These are phyloP conservation scores for Archocentrus centrarchus DNA, from an alignment of 2,113 vertebrate genomes.

Conservation along the genomic window DNA sequence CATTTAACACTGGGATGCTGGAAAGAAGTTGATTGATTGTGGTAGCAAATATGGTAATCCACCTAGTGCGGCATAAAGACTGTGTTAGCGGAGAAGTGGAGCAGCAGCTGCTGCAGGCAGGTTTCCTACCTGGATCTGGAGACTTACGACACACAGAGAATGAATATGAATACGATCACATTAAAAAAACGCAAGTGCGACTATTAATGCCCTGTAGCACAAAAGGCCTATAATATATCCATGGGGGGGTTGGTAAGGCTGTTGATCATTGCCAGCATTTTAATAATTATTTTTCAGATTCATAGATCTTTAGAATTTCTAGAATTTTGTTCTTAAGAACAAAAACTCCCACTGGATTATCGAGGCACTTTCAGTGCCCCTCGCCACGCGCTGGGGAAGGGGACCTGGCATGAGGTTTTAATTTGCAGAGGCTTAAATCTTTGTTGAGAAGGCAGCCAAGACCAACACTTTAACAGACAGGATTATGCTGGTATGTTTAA, in stretches of 20 bases:
- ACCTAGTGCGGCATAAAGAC: constrained; percentile 32
- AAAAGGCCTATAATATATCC: constrained; percentile 16
- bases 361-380: not conserved
- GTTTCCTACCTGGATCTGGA: constrained; percentile 33
- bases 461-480: not conserved
- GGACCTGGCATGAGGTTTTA: not conserved
- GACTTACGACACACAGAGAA: constrained; percentile 20
- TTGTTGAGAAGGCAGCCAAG: not conserved
- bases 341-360: constrained; percentile 8
- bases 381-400: not conserved
- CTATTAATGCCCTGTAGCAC: not conserved
- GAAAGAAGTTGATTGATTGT: constrained; percentile 67
- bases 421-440: constrained; percentile 19
- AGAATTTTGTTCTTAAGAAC: not conserved
- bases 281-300: constrained; percentile 13
- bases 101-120: constrained; percentile 51
- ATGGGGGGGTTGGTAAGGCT: constrained; percentile 12
- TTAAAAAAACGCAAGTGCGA: constrained; percentile 6
- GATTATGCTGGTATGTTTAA: not conserved
- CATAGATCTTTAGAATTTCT: constrained; percentile 14
- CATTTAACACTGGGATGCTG: constrained; percentile 63
- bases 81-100: constrained; percentile 49
- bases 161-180: constrained; percentile 34
- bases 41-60: constrained; percentile 61
- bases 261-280: constrained; percentile 17